phyloP scores from a whole-genome alignment of 2,113 vertebrate species.

The Copsychus sechellarum region DNA sequence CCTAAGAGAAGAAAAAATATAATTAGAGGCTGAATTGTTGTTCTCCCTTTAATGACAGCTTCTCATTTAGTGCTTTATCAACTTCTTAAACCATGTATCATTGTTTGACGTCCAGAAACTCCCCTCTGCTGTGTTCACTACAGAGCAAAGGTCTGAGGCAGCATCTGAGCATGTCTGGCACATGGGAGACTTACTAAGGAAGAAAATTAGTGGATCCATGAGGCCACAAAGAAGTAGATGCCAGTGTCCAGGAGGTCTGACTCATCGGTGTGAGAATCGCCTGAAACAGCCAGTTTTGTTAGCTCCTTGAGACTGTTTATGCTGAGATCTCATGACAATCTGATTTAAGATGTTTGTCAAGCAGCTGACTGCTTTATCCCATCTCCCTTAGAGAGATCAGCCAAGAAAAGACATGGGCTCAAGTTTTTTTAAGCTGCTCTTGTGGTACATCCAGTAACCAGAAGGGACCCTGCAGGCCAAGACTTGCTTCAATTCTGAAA shows the following conservation, averaged over 20 bases:
- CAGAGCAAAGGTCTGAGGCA: background rate
- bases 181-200: background rate
- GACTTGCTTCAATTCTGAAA: background rate
- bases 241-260: background rate
- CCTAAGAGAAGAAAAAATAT: background rate
- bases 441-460: background rate
- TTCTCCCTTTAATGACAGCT: background rate
- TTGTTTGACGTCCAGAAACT: background rate
- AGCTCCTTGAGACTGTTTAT: background rate
- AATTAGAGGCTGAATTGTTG: background rate
- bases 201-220: background rate
- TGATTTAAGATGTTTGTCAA: background rate
- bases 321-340: background rate
- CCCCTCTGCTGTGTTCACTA: background rate
- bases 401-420: background rate
- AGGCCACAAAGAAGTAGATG: background rate
- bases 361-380: background rate
- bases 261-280: background rate
- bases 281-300: background rate
- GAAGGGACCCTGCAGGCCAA: background rate
- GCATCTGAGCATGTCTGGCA: background rate
- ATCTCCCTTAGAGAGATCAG: background rate
- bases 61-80: background rate
- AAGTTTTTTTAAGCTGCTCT: background rate
- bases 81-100: background rate